These are phyloP conservation scores for Psittacus erithacus DNA, from an alignment of 2,113 vertebrate genomes.

Conservation along the genomic window DNA sequence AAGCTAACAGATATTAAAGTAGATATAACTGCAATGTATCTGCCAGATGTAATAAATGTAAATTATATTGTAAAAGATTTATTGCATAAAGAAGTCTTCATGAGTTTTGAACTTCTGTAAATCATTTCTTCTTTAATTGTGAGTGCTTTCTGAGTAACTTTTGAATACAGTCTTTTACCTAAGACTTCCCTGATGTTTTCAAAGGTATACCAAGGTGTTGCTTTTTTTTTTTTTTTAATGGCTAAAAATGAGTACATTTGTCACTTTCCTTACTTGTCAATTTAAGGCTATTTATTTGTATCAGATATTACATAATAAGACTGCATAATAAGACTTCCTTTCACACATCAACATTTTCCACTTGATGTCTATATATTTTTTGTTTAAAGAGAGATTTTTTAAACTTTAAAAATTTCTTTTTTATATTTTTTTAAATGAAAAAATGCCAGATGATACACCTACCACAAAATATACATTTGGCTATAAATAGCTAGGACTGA, in stretches of 20 bases:
- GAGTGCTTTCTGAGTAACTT: not conserved
- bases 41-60: not conserved
- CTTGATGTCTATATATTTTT: not conserved
- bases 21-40: not conserved
- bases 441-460: not conserved
- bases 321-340: not conserved
- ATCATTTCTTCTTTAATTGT: not conserved
- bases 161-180: not conserved
- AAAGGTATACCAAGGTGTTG: not conserved
- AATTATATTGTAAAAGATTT: not conserved
- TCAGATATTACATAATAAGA: not conserved
- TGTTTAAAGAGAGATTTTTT: not conserved
- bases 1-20: slow-evolving; percentile 17
- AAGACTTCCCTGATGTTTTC: not conserved
- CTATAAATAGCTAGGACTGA: not conserved
- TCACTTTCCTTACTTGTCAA: not conserved
- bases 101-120: not conserved
- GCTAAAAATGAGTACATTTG: not conserved
- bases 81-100: not conserved
- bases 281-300: not conserved
- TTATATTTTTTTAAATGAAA: not conserved
- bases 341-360: not conserved
- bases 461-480: not conserved
- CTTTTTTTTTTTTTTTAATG: not conserved
- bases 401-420: not conserved